These are phyloP conservation scores for Nicator chloris DNA, from an alignment of 2,113 vertebrate species.

Conservation along the genomic window DNA sequence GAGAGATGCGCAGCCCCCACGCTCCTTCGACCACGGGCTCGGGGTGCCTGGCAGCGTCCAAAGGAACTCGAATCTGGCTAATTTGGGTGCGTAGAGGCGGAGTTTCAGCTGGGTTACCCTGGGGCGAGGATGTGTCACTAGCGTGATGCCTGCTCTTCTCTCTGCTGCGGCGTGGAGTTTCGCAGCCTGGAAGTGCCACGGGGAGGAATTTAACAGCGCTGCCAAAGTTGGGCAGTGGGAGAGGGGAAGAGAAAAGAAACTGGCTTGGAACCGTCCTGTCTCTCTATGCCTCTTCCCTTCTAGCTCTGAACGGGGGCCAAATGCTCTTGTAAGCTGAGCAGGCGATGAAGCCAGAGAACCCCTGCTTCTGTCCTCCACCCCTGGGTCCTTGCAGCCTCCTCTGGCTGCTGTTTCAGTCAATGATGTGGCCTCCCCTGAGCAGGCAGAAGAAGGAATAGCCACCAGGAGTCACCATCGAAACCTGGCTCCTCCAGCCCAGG, in stretches of 20 bases:
- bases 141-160: neutral
- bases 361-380: neutral
- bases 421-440: rapidly evolving
- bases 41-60: neutral
- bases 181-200: neutral
- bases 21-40: rapidly evolving
- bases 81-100: neutral
- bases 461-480: neutral
- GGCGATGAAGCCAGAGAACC: neutral
- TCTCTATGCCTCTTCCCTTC: neutral
- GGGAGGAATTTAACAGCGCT: neutral
- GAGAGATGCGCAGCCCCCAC: neutral
- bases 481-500: neutral
- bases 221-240: neutral
- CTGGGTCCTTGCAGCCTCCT: neutral
- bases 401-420: neutral
- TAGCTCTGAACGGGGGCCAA: neutral
- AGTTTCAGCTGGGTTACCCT: neutral
- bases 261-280: neutral
- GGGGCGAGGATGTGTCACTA: neutral
- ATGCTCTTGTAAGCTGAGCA: neutral
- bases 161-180: neutral
- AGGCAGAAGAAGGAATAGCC: neutral
- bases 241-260: neutral
- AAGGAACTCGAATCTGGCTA: neutral